Conservation (phyloP, 2,888 invertebrate species). For the Camptogramma bilineatum region DNA sequence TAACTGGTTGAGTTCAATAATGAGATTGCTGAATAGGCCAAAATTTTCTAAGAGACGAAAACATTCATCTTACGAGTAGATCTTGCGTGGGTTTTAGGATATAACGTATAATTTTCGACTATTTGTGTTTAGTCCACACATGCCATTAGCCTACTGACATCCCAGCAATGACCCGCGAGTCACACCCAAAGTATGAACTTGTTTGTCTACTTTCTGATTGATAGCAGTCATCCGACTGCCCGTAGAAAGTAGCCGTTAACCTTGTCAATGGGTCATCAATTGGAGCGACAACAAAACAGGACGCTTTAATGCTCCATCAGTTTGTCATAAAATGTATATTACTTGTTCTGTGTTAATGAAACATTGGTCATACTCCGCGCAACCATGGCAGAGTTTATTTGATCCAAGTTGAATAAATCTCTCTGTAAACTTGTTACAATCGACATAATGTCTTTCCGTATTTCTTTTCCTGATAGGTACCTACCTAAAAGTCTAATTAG, state of each 20-base stretch:
- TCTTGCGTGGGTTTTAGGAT: conserved; percentile 5
- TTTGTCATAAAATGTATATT: neutral
- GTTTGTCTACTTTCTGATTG: conserved; percentile 40
- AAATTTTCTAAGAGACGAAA: conserved; percentile 1
- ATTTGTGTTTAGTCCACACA: conserved; percentile 15
- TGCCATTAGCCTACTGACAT: conserved; percentile 34
- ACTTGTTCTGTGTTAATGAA: neutral
- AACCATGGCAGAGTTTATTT: too few species aligned
- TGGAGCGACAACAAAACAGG: neutral
- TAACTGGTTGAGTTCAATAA: too few species aligned
- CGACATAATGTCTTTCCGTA: too few species aligned
- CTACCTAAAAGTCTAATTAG: too few species aligned
- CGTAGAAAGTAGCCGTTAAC: conserved; percentile 27
- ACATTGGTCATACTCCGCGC: too few species aligned
- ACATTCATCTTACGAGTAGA: neutral
- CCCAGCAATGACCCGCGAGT: conserved; percentile 20
- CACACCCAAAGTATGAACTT: conserved; percentile 28
- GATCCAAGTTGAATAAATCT: too few species aligned
- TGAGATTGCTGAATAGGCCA: neutral
- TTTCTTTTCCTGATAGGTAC: too few species aligned
- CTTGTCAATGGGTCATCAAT: conserved; percentile 12
- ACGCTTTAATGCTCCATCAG: neutral
- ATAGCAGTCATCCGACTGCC: conserved; percentile 25
- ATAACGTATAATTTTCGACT: neutral
- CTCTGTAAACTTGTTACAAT: too few species aligned